These are phyloP conservation scores for Nothocercus julius DNA, from an alignment of 2,113 vertebrate species.

Conservation along the genomic window DNA sequence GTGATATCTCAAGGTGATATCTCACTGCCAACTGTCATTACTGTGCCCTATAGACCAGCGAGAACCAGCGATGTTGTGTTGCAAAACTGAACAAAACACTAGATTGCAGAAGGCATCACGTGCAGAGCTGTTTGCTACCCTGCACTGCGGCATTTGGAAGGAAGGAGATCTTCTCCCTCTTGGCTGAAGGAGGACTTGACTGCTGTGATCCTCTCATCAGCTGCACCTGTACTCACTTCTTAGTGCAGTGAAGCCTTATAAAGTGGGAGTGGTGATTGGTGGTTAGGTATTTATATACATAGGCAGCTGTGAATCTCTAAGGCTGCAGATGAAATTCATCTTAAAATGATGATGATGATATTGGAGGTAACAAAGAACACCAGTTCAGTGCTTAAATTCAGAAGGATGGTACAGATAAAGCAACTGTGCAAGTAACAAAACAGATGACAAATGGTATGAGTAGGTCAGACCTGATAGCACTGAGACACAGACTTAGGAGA, in stretches of 20 bases:
- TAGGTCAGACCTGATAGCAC: not conserved
- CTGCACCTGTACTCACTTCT: not conserved
- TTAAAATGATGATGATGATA: conserved; percentile 43
- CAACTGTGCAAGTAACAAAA: not conserved
- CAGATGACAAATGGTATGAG: not conserved
- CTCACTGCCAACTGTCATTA: not conserved
- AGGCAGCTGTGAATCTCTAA: conserved; percentile 37
- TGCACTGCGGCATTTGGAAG: not conserved
- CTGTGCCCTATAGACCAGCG: not conserved
- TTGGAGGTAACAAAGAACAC: not conserved
- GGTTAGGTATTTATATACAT: not conserved
- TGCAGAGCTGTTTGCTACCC: not conserved
- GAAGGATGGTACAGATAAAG: not conserved
- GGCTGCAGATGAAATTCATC: conserved; percentile 10
- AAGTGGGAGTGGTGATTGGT: not conserved
- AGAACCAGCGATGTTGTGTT: not conserved
- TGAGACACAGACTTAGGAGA: not conserved
- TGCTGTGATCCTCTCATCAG: not conserved
- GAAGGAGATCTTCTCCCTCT: not conserved
- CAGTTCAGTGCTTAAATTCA: not conserved
- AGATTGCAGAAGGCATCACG: not conserved
- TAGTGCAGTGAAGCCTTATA: not conserved
- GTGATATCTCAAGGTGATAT: not conserved
- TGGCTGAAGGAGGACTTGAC: not conserved
- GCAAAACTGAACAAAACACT: not conserved